A percentile compares a stretch with the other conserved stretches of the same genome.
Evolutionary conservation across 2,888 invertebrate species (phyloP).

Genomic region (Drosophila melanosoma): DNA sequence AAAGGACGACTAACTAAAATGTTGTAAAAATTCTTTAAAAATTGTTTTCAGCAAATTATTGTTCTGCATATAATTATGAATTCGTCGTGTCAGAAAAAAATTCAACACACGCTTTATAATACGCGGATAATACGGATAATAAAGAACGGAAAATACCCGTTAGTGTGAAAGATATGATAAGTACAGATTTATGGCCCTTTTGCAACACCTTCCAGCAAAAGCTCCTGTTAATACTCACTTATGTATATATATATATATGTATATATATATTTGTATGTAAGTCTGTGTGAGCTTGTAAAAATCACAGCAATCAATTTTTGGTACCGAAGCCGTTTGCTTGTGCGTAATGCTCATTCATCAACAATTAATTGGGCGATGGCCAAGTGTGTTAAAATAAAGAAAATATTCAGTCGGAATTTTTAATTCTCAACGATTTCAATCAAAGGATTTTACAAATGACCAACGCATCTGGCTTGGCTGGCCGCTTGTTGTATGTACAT

Average conservation of each 20-base stretch:
- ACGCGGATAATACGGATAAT: not conserved
- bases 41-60: not conserved
- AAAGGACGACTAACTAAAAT: no score
- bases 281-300: slow-evolving; percentile 8
- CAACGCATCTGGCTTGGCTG: slow-evolving; percentile 53
- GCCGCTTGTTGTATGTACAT: slow-evolving; percentile 30
- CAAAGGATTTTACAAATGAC: slow-evolving; percentile 73
- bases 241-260: not conserved
- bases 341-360: slow-evolving; percentile 51
- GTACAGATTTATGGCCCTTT: slow-evolving; percentile 8
- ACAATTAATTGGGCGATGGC: slow-evolving; percentile 55
- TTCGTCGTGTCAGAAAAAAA: not conserved
- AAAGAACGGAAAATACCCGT: not conserved
- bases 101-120: not conserved
- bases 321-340: slow-evolving; percentile 20
- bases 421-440: slow-evolving; percentile 68
- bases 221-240: not conserved
- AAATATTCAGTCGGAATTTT: slow-evolving; percentile 65
- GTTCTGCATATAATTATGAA: not conserved
- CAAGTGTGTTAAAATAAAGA: slow-evolving; percentile 59
- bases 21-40: not conserved
- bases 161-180: slow-evolving; percentile 8
- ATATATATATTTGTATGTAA: not conserved
- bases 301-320: slow-evolving; percentile 49
- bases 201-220: not conserved